These are phyloP conservation scores for Bombus vancouverensis DNA, from an alignment of 1,140 invertebrate species.

Conservation along the genomic window DNA sequence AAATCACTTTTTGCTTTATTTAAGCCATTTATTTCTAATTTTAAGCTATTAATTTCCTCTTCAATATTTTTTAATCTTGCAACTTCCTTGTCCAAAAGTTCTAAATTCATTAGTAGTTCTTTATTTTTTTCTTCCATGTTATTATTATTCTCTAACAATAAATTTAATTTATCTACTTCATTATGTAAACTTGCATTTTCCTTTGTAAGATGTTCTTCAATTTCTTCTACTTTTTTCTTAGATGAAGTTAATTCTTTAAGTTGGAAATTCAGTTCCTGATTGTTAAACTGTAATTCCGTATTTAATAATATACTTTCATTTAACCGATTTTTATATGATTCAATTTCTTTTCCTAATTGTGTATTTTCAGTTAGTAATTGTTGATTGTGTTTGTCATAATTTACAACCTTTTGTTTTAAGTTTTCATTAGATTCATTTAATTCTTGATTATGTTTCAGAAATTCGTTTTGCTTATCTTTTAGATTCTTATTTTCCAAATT, in stretches of 20 bases:
- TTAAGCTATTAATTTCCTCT: conserved; percentile 52
- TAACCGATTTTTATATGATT: conserved; percentile 28
- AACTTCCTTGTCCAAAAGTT: conserved; percentile 26
- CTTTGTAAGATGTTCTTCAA: conserved; percentile 63
- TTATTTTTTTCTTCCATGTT: conserved; percentile 45
- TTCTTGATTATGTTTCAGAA: conserved; percentile 69
- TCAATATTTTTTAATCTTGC: conserved; percentile 51
- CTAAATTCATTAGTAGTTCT: conserved; percentile 22
- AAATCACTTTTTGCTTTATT: conserved; percentile 26
- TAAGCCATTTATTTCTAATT: conserved; percentile 33
- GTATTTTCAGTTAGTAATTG: conserved; percentile 25
- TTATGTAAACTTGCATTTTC: conserved; percentile 45
- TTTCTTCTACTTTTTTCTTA: conserved; percentile 65
- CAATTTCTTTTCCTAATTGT: conserved; percentile 13
- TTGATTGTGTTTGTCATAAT: conserved; percentile 44
- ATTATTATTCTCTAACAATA: conserved; percentile 37
- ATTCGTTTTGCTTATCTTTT: conserved; percentile 69
- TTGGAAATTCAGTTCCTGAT: conserved; percentile 40
- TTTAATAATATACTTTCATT: conserved; percentile 35
- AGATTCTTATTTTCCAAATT: conserved; percentile 66
- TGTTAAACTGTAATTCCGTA: conserved; percentile 34
- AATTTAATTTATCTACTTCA: conserved; percentile 52
- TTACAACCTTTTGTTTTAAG: conserved; percentile 43
- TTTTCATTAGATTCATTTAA: conserved; percentile 60
- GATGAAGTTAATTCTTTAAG: conserved; percentile 58